phyloP scores from a whole-genome alignment of 2,113 vertebrate genomes.

The Sinocyclocheilus anshuiensis region DNA sequence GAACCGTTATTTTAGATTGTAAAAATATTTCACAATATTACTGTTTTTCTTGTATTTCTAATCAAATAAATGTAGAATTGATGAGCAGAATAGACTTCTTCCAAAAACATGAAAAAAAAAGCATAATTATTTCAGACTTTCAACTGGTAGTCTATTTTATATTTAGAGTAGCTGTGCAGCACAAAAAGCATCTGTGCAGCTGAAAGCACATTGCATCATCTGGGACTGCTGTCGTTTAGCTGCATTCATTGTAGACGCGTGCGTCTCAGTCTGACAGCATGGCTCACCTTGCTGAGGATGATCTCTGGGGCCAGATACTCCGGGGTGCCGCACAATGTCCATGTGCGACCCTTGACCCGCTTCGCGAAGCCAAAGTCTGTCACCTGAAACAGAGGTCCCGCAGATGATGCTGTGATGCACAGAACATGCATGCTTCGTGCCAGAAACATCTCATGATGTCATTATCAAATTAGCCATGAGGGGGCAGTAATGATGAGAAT shows the following conservation, averaged over 20 bases:
- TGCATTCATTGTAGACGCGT: not conserved
- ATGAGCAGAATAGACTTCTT: not conserved
- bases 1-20: too few species aligned
- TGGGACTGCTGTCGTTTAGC: not conserved
- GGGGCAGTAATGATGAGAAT: not conserved
- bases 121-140: too few species aligned
- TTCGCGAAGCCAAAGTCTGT: slow-evolving; percentile 95
- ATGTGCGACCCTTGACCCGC: slow-evolving; percentile 91
- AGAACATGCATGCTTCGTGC: not conserved
- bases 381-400: slow-evolving; percentile 71
- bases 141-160: too few species aligned
- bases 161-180: not conserved
- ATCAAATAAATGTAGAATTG: not conserved
- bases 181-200: not conserved
- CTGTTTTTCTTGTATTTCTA: too few species aligned
- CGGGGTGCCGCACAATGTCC: slow-evolving; percentile 92
- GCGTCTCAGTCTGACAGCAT: not conserved
- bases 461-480: not conserved
- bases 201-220: not conserved
- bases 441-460: not conserved
- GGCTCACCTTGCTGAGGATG: slow-evolving; percentile 87
- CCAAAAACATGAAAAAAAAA: not conserved
- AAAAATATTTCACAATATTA: too few species aligned
- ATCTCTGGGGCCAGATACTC: slow-evolving; percentile 93
- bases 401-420: not conserved